Conservation (phyloP, 2,888 invertebrate species). For the Cephalotes varians region DNA sequence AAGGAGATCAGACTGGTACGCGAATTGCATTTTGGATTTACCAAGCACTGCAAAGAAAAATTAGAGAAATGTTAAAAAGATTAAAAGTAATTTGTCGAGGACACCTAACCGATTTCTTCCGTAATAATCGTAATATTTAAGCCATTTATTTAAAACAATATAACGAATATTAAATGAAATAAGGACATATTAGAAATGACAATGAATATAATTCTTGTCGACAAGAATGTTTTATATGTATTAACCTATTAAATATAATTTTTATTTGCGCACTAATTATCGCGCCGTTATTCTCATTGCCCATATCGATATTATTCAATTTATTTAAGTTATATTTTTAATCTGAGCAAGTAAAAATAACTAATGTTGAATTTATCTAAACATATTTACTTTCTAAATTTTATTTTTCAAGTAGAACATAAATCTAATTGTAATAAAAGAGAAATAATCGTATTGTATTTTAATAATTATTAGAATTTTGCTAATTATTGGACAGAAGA, state of each 20-base stretch:
- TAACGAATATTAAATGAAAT: no score
- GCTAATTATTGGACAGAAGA: not conserved
- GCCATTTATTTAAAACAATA: not conserved
- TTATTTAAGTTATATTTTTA: not conserved
- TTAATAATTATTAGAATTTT: not conserved
- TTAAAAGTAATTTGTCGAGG: not conserved
- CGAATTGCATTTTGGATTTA: slow-evolving; percentile 6
- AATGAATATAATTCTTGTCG: no score
- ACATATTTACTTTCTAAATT: no score
- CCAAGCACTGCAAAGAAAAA: slow-evolving; percentile 17
- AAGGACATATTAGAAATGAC: no score
- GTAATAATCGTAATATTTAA: not conserved
- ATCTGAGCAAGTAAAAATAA: not conserved
- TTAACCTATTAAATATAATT: no score
- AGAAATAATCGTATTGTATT: not conserved
- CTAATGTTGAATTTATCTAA: not conserved
- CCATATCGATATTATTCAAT: no score
- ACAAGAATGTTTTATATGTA: no score
- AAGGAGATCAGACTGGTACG: slow-evolving; percentile 33
- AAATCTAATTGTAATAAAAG: not conserved
- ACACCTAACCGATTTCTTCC: not conserved
- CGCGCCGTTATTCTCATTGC: no score
- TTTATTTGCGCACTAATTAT: no score
- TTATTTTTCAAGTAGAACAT: no score
- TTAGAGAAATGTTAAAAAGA: not conserved